Conservation (phyloP, 2,113 vertebrate species). For the Megaceryle torquata region DNA sequence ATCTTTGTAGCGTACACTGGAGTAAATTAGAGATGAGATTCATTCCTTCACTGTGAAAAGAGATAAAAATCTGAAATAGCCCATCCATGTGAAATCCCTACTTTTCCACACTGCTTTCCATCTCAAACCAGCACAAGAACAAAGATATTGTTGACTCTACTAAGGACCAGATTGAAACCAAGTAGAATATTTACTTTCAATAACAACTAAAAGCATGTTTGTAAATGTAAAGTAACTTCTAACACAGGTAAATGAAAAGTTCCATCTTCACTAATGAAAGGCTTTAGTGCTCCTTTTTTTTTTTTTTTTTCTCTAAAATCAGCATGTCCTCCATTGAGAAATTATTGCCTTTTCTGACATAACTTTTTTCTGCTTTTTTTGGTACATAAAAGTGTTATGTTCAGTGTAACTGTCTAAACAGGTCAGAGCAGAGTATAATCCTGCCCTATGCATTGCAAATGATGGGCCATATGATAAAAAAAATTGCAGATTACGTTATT, state of each 20-base stretch:
- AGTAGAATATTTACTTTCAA: not conserved
- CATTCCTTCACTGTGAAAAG: not conserved
- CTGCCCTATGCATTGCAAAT: not conserved
- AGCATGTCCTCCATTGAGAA: not conserved
- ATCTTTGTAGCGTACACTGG: not conserved
- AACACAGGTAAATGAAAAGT: not conserved
- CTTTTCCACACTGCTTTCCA: not conserved
- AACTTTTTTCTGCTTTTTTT: not conserved
- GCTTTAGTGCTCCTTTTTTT: fast-evolving
- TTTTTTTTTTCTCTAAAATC: not conserved
- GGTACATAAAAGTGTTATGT: not conserved
- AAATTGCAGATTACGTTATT: not conserved
- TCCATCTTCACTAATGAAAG: not conserved
- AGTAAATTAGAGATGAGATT: not conserved
- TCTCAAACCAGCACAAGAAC: not conserved
- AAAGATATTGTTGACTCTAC: not conserved
- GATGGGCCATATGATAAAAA: not conserved
- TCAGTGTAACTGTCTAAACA: not conserved
- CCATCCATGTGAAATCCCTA: not conserved
- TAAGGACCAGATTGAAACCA: not conserved
- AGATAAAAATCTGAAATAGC: not conserved
- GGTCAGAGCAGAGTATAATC: not conserved
- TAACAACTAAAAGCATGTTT: not conserved
- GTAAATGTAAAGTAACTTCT: not conserved
- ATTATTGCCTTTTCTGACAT: not conserved